phyloP scores from a whole-genome alignment of 2,888 invertebrate species.

The Eustalomyia histrio region DNA sequence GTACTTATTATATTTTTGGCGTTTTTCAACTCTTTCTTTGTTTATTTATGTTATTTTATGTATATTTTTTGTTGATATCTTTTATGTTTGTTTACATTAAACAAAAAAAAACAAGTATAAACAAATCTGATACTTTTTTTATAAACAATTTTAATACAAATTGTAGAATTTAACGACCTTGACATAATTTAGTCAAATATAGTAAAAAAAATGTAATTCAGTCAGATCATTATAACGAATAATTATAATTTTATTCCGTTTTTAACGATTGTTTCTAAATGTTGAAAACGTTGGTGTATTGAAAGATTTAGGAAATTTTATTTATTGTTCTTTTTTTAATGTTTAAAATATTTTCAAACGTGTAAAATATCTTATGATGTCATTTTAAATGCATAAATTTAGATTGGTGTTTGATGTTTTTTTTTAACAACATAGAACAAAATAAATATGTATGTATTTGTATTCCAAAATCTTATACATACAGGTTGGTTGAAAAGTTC shows the following conservation, averaged over 20 bases:
- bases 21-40: neutral
- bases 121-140: neutral
- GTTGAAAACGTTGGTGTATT: neutral
- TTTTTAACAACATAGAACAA: neutral
- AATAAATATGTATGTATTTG: too few relatives aligned
- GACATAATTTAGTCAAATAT: constrained; percentile 32
- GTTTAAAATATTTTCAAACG: constrained; percentile 9
- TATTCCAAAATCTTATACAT: too few relatives aligned
- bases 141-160: constrained; percentile 1
- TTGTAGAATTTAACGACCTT: constrained; percentile 43
- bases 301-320: neutral
- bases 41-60: constrained; percentile 7
- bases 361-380: constrained; percentile 26
- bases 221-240: too few relatives aligned
- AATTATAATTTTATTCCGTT: constrained; percentile 8
- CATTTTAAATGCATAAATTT: constrained; percentile 7
- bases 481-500: too few relatives aligned
- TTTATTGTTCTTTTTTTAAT: neutral
- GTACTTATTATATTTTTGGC: neutral
- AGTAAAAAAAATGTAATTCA: constrained; percentile 10
- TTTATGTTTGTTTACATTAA: neutral
- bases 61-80: neutral
- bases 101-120: neutral
- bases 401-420: neutral
- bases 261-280: neutral